A percentile compares a stretch with the other conserved stretches of the same genome.
Conservation (phyloP, 2,888 invertebrate genomes). For the Lasiommata megera region DNA sequence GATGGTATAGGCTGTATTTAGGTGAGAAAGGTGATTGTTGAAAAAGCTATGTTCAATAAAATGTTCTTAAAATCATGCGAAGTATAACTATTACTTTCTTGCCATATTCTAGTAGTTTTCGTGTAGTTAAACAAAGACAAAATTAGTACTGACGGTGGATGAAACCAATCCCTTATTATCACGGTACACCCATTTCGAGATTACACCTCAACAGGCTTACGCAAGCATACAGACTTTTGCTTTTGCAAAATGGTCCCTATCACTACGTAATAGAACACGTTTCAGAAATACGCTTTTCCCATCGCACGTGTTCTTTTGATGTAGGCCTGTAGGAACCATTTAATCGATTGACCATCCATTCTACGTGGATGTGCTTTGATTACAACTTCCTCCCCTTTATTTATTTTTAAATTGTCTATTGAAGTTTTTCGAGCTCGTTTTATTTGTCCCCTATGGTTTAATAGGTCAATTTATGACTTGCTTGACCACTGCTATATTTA, state of each 20-base stretch:
- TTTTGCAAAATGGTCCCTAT: conserved; percentile 33
- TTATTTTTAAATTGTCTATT: conserved; percentile 64
- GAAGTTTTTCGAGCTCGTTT: conserved; percentile 42
- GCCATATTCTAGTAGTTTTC: no score
- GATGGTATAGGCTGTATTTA: no score
- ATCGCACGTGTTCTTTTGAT: conserved; percentile 39
- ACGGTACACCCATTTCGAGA: conserved; percentile 1
- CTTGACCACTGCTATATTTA: conserved; percentile 6
- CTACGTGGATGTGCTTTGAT: conserved; percentile 69
- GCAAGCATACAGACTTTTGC: no score
- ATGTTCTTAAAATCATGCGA: no score
- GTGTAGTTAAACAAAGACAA: not conserved
- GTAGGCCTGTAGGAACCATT: conserved; percentile 50
- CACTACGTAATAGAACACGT: conserved; percentile 21
- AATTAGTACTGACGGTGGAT: not conserved
- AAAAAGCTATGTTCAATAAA: no score
- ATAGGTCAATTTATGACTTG: conserved; percentile 43
- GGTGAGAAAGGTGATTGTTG: no score
- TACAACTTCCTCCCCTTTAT: conserved; percentile 70
- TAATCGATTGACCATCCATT: conserved; percentile 72
- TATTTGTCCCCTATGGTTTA: conserved; percentile 45
- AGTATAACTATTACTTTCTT: not conserved
- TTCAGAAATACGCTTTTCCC: conserved; percentile 20
- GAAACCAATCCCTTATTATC: conserved; percentile 7
- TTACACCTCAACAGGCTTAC: not conserved